phyloP scores from a whole-genome alignment of 2,888 invertebrate genomes.

The Xanthorhoe spadicearia region DNA sequence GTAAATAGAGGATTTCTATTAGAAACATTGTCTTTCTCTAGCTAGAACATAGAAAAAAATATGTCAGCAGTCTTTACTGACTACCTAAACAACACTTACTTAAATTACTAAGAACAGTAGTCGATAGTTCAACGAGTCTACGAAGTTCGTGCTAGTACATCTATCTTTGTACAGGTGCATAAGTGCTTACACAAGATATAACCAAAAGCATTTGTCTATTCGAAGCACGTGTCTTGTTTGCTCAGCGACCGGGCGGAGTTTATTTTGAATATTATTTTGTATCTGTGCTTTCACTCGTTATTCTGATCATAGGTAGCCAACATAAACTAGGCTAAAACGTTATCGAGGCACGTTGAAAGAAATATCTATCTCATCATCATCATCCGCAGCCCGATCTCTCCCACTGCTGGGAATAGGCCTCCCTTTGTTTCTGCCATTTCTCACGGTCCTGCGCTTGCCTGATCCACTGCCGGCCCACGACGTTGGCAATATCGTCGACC shows the following conservation, averaged over 20 bases:
- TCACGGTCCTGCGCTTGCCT: too few relatives aligned
- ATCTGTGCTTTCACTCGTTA: slow-evolving; percentile 5
- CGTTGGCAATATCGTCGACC: too few relatives aligned
- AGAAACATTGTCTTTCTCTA: too few relatives aligned
- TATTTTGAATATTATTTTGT: slow-evolving; percentile 7
- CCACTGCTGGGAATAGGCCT: too few relatives aligned
- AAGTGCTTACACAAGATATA: slow-evolving; percentile 62
- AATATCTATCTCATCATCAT: too few relatives aligned
- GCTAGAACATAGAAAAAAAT: too few relatives aligned
- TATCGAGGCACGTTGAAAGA: not conserved
- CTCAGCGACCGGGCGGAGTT: slow-evolving; percentile 30
- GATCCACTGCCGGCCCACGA: too few relatives aligned
- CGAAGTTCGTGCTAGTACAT: slow-evolving; percentile 49
- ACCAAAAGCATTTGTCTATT: slow-evolving; percentile 57
- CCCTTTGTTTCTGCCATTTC: too few relatives aligned
- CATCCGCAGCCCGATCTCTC: too few relatives aligned
- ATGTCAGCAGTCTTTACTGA: too few relatives aligned
- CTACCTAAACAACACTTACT: too few relatives aligned
- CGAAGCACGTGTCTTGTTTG: slow-evolving; percentile 62
- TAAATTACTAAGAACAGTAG: slow-evolving; percentile 26
- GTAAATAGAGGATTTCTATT: too few relatives aligned
- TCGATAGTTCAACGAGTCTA: slow-evolving; percentile 29
- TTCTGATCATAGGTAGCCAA: not conserved
- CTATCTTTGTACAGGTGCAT: slow-evolving; percentile 79
- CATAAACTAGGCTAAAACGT: not conserved